These are phyloP conservation scores for Uloborus plumipes DNA, from an alignment of 2,888 invertebrate genomes.

Conservation along the genomic window DNA sequence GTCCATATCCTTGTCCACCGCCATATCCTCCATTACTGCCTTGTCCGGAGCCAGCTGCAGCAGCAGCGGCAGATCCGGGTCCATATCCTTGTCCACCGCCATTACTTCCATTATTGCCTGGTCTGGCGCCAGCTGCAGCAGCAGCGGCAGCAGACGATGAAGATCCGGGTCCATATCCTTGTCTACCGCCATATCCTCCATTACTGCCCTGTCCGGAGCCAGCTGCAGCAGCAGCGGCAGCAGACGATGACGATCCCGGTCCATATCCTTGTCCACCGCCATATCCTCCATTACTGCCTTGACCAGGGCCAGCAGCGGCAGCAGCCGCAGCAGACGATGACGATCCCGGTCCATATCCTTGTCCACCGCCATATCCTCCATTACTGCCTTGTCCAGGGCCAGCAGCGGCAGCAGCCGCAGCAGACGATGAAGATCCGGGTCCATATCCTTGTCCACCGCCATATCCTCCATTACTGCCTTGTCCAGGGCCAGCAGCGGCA, in stretches of 20 bases:
- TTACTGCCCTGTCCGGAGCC: neutral
- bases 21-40: neutral
- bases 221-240: neutral
- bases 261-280: neutral
- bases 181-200: neutral
- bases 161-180: neutral
- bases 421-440: neutral
- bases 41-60: neutral
- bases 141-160: neutral
- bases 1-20: neutral
- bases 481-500: neutral
- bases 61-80: no score
- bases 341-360: no score
- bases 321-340: neutral
- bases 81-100: neutral
- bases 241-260: neutral
- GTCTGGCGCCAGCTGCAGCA: neutral
- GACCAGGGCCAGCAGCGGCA: neutral
- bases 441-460: neutral
- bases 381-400: neutral
- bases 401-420: neutral
- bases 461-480: neutral
- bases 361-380: neutral
- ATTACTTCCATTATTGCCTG: neutral
- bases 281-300: neutral